A percentile compares a stretch with the other conserved stretches of the same genome.
These are phyloP conservation scores for Calypte anna DNA, from an alignment of 2,113 vertebrate genomes.

Conservation along the genomic window DNA sequence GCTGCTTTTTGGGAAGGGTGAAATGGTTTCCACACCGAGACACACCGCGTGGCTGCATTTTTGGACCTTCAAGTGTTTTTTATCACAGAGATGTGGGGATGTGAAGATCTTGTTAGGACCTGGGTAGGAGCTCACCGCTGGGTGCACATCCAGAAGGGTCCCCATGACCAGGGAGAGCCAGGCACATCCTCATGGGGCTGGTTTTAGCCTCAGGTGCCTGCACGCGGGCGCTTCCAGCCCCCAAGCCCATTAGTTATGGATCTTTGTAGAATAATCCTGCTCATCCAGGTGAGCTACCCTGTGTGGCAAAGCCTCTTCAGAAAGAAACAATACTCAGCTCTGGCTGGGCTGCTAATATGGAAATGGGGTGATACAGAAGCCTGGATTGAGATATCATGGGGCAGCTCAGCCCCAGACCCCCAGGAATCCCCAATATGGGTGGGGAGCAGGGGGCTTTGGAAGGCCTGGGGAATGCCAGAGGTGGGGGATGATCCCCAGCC, in stretches of 20 bases:
- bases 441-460: fast-evolving
- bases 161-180: fast-evolving
- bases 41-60: fast-evolving
- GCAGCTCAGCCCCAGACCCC: background rate
- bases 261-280: constrained; percentile 31
- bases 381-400: constrained; percentile 20
- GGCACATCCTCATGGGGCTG: background rate
- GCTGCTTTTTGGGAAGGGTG: background rate
- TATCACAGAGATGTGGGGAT: background rate
- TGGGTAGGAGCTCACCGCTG: background rate
- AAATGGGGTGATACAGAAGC: background rate
- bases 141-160: background rate
- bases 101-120: fast-evolving
- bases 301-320: background rate
- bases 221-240: fast-evolving
- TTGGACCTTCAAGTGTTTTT: background rate
- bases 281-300: background rate
- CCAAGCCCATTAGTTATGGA: background rate
- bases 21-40: background rate
- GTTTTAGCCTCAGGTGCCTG: background rate
- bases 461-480: background rate
- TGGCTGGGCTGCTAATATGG: background rate
- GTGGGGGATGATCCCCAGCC: background rate
- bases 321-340: background rate
- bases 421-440: background rate